Conservation (phyloP, 1,140 invertebrate genomes). For the Pseudomyrmex gracilis region DNA sequence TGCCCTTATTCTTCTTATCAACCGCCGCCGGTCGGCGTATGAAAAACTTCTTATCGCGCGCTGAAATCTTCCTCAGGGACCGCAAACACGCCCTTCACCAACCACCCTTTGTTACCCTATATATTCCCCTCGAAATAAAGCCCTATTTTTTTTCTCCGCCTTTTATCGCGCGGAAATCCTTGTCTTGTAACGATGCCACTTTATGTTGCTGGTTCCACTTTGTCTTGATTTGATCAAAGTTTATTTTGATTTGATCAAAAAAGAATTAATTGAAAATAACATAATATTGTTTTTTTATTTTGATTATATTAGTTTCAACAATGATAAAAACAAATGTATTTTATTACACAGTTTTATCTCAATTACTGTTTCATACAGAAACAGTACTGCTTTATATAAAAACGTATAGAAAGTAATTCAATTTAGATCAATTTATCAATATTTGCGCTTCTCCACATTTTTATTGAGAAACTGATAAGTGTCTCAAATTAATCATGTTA, state of each 20-base stretch:
- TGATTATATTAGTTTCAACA: not conserved
- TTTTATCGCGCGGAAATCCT: slow-evolving; percentile 60
- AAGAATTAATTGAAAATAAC: not conserved
- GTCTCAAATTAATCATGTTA: not conserved
- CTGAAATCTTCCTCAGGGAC: slow-evolving; percentile 74
- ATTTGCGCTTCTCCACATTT: not conserved
- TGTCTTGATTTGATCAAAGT: slow-evolving; percentile 10
- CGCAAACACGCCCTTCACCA: slow-evolving; percentile 48
- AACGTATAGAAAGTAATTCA: too few relatives aligned
- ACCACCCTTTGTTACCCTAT: slow-evolving; percentile 39
- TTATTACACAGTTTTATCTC: too few relatives aligned
- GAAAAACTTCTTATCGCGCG: slow-evolving; percentile 78
- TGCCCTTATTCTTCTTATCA: slow-evolving; percentile 73
- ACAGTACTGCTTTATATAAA: too few relatives aligned
- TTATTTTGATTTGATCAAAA: slow-evolving; percentile 37
- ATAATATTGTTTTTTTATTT: not conserved
- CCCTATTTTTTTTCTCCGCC: slow-evolving; percentile 39
- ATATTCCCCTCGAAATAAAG: slow-evolving; percentile 56
- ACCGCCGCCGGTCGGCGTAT: slow-evolving; percentile 70
- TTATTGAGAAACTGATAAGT: not conserved
- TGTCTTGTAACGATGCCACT: slow-evolving; percentile 33
- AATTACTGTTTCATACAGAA: not conserved
- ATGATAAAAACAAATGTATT: too few relatives aligned
- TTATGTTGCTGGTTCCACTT: slow-evolving; percentile 21
- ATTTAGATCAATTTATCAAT: not conserved